phyloP scores from a whole-genome alignment of 37 sponge, comb jelly and placozoan genomes.

The Mnemiopsis leidyi region DNA sequence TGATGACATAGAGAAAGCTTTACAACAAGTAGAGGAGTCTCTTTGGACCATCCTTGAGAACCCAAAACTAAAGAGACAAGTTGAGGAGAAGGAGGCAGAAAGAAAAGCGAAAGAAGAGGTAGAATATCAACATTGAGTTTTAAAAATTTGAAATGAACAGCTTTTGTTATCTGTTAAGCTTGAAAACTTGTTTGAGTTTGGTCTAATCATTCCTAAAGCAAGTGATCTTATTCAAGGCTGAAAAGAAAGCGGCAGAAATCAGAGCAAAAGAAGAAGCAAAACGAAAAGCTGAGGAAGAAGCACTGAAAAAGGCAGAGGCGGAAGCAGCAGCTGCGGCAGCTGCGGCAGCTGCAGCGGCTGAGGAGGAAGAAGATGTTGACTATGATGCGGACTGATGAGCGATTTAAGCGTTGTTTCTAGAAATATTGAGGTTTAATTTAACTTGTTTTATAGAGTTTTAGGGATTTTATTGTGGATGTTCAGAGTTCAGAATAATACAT shows the following conservation, averaged over 20 bases:
- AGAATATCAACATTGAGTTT: too few relatives aligned
- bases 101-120: slow-evolving; percentile 38
- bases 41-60: slow-evolving; percentile 54
- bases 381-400: background rate
- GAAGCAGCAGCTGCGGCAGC: slow-evolving; percentile 48
- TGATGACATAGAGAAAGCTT: slow-evolving; percentile 46
- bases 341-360: slow-evolving; percentile 53
- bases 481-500: too few relatives aligned
- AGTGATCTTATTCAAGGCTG: background rate
- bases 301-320: slow-evolving; percentile 41
- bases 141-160: background rate
- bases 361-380: slow-evolving; percentile 30
- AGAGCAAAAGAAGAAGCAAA: slow-evolving; percentile 56
- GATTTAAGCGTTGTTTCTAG: too few relatives aligned
- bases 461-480: too few relatives aligned
- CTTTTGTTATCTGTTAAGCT: background rate
- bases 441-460: too few relatives aligned
- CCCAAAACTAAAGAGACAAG: background rate
- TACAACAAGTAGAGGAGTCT: background rate
- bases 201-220: too few relatives aligned
- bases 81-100: slow-evolving; percentile 40
- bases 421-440: too few relatives aligned
- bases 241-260: slow-evolving; percentile 38
- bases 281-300: slow-evolving; percentile 46
- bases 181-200: background rate